These are phyloP conservation scores for Zele albiditarsus DNA, from an alignment of 2,888 invertebrate species.

Conservation along the genomic window DNA sequence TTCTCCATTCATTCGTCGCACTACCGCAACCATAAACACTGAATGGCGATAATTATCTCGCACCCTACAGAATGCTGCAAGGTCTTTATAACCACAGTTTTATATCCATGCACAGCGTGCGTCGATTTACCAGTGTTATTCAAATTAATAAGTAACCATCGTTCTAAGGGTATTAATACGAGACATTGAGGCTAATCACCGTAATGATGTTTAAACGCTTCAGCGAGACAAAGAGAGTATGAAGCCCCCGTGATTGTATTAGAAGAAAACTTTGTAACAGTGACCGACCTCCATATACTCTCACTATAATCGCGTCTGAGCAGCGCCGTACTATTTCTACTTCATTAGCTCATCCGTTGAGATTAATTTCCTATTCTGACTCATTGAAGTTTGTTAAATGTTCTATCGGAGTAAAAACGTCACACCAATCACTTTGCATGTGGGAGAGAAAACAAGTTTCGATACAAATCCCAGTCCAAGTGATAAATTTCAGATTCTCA, in stretches of 20 bases:
- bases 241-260: neutral
- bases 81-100: slow-evolving; percentile 61
- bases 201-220: neutral
- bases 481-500: no score
- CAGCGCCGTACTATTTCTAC: neutral
- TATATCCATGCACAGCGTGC: slow-evolving; percentile 57
- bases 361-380: neutral
- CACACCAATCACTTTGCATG: no score
- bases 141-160: slow-evolving; percentile 66
- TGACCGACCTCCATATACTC: neutral
- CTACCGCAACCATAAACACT: slow-evolving; percentile 14
- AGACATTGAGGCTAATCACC: slow-evolving; percentile 63
- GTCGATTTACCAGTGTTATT: slow-evolving; percentile 45
- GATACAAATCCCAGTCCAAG: no score
- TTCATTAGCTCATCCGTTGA: neutral
- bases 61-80: slow-evolving; percentile 58
- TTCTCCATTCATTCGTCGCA: slow-evolving; percentile 12
- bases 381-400: neutral
- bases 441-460: no score
- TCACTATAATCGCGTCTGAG: neutral
- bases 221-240: neutral
- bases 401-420: neutral
- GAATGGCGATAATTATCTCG: slow-evolving; percentile 63
- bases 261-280: neutral
- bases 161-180: slow-evolving; percentile 47